Conservation (phyloP, 2,113 vertebrate genomes). For the Protobothrops flavoviridis region DNA sequence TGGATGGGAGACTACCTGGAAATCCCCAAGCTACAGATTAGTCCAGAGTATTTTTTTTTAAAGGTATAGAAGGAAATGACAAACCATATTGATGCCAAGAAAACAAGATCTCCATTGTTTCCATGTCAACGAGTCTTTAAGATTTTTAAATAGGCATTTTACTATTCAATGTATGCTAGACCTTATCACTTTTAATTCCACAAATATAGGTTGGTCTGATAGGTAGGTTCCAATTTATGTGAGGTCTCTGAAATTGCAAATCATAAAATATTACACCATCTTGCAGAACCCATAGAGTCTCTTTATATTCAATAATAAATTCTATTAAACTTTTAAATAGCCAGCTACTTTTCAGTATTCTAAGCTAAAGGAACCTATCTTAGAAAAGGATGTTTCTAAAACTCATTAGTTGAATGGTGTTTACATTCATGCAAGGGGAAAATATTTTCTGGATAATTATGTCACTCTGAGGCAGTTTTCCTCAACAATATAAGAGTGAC, state of each 20-base stretch:
- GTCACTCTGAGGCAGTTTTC: conserved; percentile 37
- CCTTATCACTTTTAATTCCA: background rate
- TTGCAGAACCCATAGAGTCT: background rate
- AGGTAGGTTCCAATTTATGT: background rate
- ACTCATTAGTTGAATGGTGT: conserved; percentile 1
- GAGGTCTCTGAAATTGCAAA: background rate
- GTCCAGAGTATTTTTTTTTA: background rate
- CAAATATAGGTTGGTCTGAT: background rate
- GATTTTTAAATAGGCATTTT: background rate
- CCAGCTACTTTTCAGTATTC: background rate
- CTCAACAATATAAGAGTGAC: conserved; percentile 43
- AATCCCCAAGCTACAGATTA: background rate
- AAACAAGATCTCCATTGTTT: background rate
- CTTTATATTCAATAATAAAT: background rate
- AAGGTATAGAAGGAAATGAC: background rate
- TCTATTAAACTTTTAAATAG: background rate
- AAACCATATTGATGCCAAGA: background rate
- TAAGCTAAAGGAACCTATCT: background rate
- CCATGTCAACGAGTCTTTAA: background rate
- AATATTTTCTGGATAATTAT: conserved; percentile 40
- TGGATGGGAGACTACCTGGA: background rate
- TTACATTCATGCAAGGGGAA: conserved; percentile 39
- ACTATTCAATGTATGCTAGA: background rate
- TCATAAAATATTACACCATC: background rate
- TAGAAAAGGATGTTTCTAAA: conserved; percentile 23